A percentile compares a stretch with the other conserved stretches of the same genome.
phyloP scores from a whole-genome alignment of 2,888 invertebrate genomes.

The Deroplatys truncata region DNA sequence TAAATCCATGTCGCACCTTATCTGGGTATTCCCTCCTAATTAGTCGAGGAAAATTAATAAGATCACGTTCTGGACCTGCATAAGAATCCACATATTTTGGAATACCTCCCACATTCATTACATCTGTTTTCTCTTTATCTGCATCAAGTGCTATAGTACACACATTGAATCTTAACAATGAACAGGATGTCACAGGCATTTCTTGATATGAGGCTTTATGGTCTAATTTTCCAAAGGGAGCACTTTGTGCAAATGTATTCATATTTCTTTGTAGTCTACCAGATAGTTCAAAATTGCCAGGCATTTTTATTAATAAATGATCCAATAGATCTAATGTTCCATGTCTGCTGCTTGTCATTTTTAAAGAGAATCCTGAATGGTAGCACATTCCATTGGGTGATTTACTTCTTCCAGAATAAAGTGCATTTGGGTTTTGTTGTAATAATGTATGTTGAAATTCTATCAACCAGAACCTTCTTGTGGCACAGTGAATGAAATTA shows the following conservation, averaged over 20 bases:
- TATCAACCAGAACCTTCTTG: not conserved
- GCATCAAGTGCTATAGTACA: not conserved
- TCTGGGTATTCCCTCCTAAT: constrained; percentile 65
- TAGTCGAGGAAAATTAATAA: constrained; percentile 70
- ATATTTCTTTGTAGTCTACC: not conserved
- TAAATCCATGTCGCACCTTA: constrained; percentile 74
- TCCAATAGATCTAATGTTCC: not conserved
- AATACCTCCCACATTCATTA: not conserved
- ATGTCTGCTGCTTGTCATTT: not conserved
- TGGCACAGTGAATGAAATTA: not conserved
- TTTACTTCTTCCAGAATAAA: not conserved
- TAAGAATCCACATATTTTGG: not conserved
- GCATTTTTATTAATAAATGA: not conserved
- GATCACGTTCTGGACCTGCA: constrained; percentile 54
- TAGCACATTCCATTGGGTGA: not conserved
- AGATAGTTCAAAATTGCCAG: not conserved
- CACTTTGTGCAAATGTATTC: not conserved
- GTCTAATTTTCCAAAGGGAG: not conserved
- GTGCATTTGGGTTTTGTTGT: not conserved
- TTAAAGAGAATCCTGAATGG: not conserved
- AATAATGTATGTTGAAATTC: not conserved
- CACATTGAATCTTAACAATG: not conserved
- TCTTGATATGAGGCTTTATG: not conserved
- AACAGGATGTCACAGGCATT: not conserved
- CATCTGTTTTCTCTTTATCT: not conserved